Evolutionary conservation across 2,888 invertebrate species (phyloP).

Genomic region (Sinelater perroti): DNA sequence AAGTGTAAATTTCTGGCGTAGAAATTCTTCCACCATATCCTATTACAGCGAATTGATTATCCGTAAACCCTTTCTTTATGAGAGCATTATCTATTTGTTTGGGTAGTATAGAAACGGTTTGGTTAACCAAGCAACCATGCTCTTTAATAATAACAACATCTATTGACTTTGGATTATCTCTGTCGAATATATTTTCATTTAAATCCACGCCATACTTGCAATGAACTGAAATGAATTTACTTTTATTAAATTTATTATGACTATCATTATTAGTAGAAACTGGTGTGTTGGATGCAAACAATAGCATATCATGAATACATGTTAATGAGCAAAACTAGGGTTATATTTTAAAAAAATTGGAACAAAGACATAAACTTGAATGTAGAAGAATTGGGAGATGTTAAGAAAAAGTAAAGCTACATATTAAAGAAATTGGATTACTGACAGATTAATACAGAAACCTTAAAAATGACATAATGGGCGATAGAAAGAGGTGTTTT

Average conservation of each 20-base stretch:
- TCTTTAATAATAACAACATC: constrained; percentile 88
- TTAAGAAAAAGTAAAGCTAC: no score
- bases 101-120: constrained; percentile 70
- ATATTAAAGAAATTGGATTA: no score
- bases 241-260: not conserved
- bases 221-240: constrained; percentile 37
- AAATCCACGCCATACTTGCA: constrained; percentile 38
- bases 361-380: no score
- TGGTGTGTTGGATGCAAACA: no score
- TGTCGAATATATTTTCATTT: constrained; percentile 73
- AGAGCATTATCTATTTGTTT: constrained; percentile 70
- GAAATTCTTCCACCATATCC: constrained; percentile 38
- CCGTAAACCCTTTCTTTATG: constrained; percentile 69
- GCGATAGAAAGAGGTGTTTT: no score
- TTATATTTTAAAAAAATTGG: no score
- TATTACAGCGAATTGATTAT: constrained; percentile 66
- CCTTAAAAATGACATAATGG: no score
- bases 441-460: no score
- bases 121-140: constrained; percentile 77
- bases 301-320: no score
- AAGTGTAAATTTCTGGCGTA: constrained; percentile 41
- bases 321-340: no score
- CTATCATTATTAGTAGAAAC: not conserved
- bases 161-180: constrained; percentile 70
- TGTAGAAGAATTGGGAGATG: no score